Evolutionary conservation across 2,888 invertebrate genomes (phyloP).

Genomic region (Caenorhabditis afra): DNA sequence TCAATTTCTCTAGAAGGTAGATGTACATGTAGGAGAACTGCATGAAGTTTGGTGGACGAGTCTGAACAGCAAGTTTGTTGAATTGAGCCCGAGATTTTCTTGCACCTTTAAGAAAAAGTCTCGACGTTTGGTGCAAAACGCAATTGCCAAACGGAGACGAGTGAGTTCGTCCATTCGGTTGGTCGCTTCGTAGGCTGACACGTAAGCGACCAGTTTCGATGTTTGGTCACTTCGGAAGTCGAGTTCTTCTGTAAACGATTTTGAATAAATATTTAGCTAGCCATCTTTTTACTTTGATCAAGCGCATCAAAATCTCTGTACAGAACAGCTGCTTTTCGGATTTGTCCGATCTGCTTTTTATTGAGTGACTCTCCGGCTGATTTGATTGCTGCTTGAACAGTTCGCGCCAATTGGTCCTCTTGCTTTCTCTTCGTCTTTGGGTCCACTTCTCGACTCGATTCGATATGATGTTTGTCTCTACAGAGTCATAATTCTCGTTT

Average conservation of each 20-base stretch:
- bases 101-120: conserved; percentile 26
- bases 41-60: conserved; percentile 39
- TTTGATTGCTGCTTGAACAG: conserved; percentile 31
- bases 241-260: conserved; percentile 16
- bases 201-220: conserved; percentile 21
- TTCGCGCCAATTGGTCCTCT: conserved; percentile 24
- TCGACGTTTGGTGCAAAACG: conserved; percentile 41
- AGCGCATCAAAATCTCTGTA: conserved; percentile 29
- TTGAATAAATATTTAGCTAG: too few relatives aligned
- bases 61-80: conserved; percentile 6
- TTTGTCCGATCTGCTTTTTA: conserved; percentile 37
- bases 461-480: too few relatives aligned
- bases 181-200: conserved; percentile 35
- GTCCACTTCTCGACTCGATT: conserved; percentile 2
- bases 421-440: conserved; percentile 14
- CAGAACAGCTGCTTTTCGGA: conserved; percentile 31
- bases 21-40: conserved; percentile 55
- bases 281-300: conserved; percentile 9
- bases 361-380: conserved; percentile 30
- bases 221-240: conserved; percentile 15
- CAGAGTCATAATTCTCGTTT: too few relatives aligned
- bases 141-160: conserved; percentile 22
- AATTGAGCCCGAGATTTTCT: background rate
- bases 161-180: conserved; percentile 42
- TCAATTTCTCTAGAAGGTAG: conserved; percentile 37